Conservation (phyloP, 2,797 vertebrate species). For the Rhinogobio ventralis region DNA sequence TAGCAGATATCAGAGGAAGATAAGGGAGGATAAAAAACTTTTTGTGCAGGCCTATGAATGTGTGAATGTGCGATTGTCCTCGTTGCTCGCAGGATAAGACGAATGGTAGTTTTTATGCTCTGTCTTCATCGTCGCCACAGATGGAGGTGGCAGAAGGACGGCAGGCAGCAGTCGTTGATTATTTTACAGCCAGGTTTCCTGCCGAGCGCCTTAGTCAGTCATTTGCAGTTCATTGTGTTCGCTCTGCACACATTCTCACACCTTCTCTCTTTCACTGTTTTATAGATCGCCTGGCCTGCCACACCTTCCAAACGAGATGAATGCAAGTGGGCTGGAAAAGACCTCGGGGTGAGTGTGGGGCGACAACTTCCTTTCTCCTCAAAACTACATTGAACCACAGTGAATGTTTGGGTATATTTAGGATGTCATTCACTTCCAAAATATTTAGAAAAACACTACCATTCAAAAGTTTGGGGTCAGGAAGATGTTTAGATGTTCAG, state of each 20-base stretch:
- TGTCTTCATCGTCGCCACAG: constrained; percentile 66
- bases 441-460: background rate
- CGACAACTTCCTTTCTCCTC: background rate
- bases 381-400: background rate
- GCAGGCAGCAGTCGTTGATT: constrained; percentile 68
- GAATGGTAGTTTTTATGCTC: constrained; percentile 51
- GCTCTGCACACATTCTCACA: constrained; percentile 50
- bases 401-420: background rate
- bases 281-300: constrained; percentile 94
- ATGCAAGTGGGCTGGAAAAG: constrained; percentile 99
- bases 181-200: constrained; percentile 61
- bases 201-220: constrained; percentile 52
- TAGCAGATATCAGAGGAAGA: constrained; percentile 64
- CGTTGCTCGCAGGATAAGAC: constrained; percentile 16
- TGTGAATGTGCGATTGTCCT: constrained; percentile 10
- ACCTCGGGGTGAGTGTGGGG: constrained; percentile 86
- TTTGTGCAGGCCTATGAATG: background rate
- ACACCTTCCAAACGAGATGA: constrained; percentile 93
- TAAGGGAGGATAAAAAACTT: constrained; percentile 48
- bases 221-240: constrained; percentile 58
- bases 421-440: background rate
- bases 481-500: background rate
- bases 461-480: background rate
- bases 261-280: constrained; percentile 48
- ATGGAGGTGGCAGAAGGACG: constrained; percentile 61